Evolutionary conservation across 2,888 invertebrate genomes (phyloP), one percentile per base, ranked within the genome.

Genomic region (Zygaena filipendulae): DNA sequence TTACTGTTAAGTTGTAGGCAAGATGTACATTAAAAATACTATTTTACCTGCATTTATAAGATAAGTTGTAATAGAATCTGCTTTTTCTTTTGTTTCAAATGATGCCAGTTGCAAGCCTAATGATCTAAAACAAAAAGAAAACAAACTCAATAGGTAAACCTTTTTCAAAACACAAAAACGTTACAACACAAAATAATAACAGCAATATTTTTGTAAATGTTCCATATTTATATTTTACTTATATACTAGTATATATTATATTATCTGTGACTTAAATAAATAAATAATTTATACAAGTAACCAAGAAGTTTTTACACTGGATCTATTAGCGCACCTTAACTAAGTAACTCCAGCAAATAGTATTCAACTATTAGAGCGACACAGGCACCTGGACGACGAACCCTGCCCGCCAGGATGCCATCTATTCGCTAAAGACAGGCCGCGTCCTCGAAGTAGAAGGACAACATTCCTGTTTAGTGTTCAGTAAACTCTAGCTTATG

Each of bases 71-170:
- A 93, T 90, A 23, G 90, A 88, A 58, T 91, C 90, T 3, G 91
- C 90, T 66, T 93, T 92, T 69, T 93, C 92, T 58, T 89, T 88
- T 5, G 91, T 91, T 68, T 92, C 92, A 52, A 92, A 91, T 8
- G 92, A 92, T 24, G 90, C 90, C 52, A 93, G 75, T 57, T 92
- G 92, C 43, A 93, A 77, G 11, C 92, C 93, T 52, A 92, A 77
- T 31, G 92, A 92, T 50, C 92, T 81, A 74, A 35, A 68, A 53
- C 18, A 12, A 54, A 45, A 38, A 36, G n/a, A n/a, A n/a, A n/a
- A n/a, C n/a, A n/a, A n/a, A n/a, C n/a, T n/a, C n/a, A n/a, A n/a
- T n/a, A n/a, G n/a, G n/a, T n/a, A n/a, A n/a, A n/a, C n/a, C n/a
- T 23, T 28, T 29, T 36, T 25, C 20, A 23, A 31, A 25, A 29